phyloP scores from a whole-genome alignment of 2,113 vertebrate species.

The Crotophaga sulcirostris region DNA sequence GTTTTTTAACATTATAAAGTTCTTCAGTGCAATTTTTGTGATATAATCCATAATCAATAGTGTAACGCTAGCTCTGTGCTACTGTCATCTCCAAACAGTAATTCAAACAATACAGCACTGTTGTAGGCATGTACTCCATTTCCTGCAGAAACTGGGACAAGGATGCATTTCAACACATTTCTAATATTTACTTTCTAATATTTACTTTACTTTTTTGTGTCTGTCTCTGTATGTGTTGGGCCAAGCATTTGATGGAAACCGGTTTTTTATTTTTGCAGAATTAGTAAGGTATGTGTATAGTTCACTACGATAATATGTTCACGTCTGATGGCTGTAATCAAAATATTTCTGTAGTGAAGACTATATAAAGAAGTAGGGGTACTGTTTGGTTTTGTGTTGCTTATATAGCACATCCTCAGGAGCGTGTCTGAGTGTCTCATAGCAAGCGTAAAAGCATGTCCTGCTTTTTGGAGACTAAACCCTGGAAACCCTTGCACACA shows the following conservation, averaged over 20 bases:
- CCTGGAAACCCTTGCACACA: not conserved
- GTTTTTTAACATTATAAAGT: not conserved
- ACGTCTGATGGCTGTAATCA: not conserved
- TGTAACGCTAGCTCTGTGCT: not conserved
- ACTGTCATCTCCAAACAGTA: not conserved
- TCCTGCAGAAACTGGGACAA: slow-evolving; percentile 30
- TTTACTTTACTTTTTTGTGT: slow-evolving; percentile 29
- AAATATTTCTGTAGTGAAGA: not conserved
- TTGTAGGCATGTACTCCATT: not conserved
- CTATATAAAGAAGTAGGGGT: not conserved
- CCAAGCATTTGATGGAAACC: not conserved
- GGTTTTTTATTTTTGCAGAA: not conserved
- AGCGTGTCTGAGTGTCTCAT: not conserved
- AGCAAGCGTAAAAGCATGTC: not conserved
- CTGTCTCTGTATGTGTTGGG: not conserved
- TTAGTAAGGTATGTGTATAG: not conserved
- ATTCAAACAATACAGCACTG: not conserved
- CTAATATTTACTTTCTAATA: slow-evolving; percentile 29
- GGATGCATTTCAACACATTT: slow-evolving; percentile 39
- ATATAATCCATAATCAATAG: not conserved
- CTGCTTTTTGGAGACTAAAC: not conserved
- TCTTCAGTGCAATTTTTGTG: not conserved
- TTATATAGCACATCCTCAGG: not conserved
- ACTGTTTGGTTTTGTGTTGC: not conserved
- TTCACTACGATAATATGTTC: not conserved